phyloP scores from a whole-genome alignment of 1,140 invertebrate genomes.

The Cheumatopsyche charites region DNA sequence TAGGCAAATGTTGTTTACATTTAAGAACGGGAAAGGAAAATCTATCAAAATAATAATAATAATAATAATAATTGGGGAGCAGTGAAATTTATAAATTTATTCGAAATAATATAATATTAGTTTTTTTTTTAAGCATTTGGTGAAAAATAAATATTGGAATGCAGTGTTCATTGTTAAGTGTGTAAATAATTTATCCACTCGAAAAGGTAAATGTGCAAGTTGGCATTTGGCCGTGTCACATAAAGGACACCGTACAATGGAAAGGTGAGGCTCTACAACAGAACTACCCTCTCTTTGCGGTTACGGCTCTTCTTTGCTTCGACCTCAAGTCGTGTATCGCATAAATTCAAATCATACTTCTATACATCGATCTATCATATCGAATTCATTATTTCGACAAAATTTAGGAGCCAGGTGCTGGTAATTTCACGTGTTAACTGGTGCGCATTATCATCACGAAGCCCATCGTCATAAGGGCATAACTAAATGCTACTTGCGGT shows the following conservation, averaged over 20 bases:
- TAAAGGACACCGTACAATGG: background rate
- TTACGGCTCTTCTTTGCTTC: background rate
- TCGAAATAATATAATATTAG: too few relatives aligned
- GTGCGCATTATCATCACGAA: conserved; percentile 23
- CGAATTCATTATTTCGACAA: background rate
- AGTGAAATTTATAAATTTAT: too few relatives aligned
- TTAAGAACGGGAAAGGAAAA: too few relatives aligned
- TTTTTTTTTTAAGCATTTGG: too few relatives aligned
- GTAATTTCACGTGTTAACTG: conserved; percentile 30
- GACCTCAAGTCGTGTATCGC: too few relatives aligned
- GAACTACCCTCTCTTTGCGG: background rate
- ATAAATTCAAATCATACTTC: background rate
- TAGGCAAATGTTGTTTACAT: too few relatives aligned
- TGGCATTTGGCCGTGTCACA: background rate
- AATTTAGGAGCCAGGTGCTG: background rate
- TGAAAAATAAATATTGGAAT: too few relatives aligned
- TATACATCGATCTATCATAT: background rate
- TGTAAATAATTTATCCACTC: conserved; percentile 46
- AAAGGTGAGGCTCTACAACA: conserved; percentile 13
- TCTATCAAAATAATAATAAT: too few relatives aligned
- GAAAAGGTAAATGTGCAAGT: conserved; percentile 37
- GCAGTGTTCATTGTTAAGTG: conserved; percentile 31
- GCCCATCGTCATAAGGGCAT: conserved; percentile 26
- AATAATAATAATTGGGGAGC: too few relatives aligned
- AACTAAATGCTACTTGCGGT: conserved; percentile 33